Evolutionary conservation across 2,797 vertebrate genomes (phyloP).

Genomic region (Enteromius viviparus): DNA sequence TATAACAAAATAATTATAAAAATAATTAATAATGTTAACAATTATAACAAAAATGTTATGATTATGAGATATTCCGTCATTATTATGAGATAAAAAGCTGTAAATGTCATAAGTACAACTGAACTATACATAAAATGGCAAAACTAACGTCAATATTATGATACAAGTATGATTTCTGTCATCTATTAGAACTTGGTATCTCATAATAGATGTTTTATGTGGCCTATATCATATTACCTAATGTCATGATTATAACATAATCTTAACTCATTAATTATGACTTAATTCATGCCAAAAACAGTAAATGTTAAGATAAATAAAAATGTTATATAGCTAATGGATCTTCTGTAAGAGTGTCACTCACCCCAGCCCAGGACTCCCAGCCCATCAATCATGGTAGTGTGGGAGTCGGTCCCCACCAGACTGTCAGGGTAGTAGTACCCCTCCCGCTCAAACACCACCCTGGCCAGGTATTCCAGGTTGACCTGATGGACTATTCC

Average conservation of each 20-base stretch:
- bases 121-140: neutral
- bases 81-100: neutral
- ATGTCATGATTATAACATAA: neutral
- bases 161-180: neutral
- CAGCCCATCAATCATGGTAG: constrained; percentile 97
- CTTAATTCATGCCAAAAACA: neutral
- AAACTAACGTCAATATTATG: neutral
- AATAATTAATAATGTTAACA: too few relatives aligned
- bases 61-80: neutral
- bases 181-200: neutral
- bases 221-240: neutral
- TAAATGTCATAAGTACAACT: neutral
- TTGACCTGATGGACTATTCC: constrained; percentile 99
- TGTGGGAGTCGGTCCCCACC: constrained; percentile 97
- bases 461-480: constrained; percentile 93
- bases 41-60: neutral
- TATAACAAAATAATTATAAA: too few relatives aligned
- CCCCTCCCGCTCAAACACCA: constrained; percentile 89
- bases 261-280: neutral
- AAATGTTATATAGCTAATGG: neutral
- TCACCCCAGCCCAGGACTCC: constrained; percentile 97
- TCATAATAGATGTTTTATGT: neutral
- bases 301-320: neutral
- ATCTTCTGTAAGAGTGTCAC: constrained; percentile 46
- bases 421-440: constrained; percentile 95